Percentiles rank a stretch among this genome's conserved stretches.
These are phyloP conservation scores for Anabacerthia variegaticeps DNA, from an alignment of 2,797 vertebrate species.

Conservation along the genomic window DNA sequence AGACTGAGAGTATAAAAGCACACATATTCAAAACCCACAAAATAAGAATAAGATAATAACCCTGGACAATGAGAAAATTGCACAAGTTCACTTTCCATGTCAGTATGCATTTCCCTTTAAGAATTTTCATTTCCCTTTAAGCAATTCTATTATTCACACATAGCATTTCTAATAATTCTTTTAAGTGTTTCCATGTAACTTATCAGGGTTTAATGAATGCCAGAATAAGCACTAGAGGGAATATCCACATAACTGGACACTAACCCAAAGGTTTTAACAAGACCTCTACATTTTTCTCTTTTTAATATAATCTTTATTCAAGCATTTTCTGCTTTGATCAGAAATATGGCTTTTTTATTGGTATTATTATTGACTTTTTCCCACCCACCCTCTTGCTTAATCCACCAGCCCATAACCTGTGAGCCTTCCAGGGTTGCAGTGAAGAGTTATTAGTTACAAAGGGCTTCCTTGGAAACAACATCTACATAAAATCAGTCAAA, in stretches of 20 bases:
- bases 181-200: conserved; percentile 66
- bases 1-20: conserved; percentile 57
- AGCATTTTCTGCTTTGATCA: conserved; percentile 56
- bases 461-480: conserved; percentile 17
- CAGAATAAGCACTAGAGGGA: conserved; percentile 64
- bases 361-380: conserved; percentile 54
- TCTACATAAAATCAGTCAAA: background rate
- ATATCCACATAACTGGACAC: conserved; percentile 66
- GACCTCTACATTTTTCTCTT: conserved; percentile 54
- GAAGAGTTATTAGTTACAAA: conserved; percentile 37
- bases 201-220: conserved; percentile 71
- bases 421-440: conserved; percentile 18
- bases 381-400: conserved; percentile 14
- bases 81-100: conserved; percentile 59
- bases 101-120: conserved; percentile 69
- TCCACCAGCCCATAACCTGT: background rate
- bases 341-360: conserved; percentile 52
- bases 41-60: conserved; percentile 46
- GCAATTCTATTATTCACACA: conserved; percentile 66
- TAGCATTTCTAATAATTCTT: conserved; percentile 72
- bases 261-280: conserved; percentile 65
- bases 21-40: conserved; percentile 23
- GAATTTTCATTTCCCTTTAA: conserved; percentile 68
- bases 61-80: conserved; percentile 58
- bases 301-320: conserved; percentile 63